Conservation (phyloP, 2,797 vertebrate genomes). For the Pipistrellus kuhlii region DNA sequence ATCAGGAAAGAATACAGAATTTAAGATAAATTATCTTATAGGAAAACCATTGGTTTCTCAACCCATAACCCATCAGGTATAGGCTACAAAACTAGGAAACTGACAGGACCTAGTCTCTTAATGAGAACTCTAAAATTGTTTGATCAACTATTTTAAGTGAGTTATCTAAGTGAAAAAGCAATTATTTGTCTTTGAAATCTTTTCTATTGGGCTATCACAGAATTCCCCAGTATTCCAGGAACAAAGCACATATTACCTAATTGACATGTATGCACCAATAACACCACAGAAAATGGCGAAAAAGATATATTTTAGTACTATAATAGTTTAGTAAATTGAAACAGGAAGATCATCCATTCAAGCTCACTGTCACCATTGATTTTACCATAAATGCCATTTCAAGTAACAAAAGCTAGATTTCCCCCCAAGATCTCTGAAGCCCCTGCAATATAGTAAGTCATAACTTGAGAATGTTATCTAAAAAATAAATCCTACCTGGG, state of each 20-base stretch:
- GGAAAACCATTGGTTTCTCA: neutral
- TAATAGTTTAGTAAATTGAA: neutral
- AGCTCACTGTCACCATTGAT: neutral
- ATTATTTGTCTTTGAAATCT: neutral
- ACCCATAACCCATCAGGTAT: neutral
- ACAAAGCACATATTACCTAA: neutral
- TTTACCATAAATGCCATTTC: neutral
- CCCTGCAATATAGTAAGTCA: neutral
- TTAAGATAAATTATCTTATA: neutral
- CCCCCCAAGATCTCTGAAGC: neutral
- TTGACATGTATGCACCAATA: neutral
- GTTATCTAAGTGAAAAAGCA: neutral
- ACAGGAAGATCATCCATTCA: neutral
- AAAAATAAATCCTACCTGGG: constrained; percentile 77
- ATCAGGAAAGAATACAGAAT: neutral
- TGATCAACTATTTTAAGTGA: neutral
- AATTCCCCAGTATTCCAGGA: neutral
- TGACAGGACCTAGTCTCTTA: neutral
- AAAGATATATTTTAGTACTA: neutral
- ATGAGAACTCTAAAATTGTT: neutral
- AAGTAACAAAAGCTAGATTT: neutral
- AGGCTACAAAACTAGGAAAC: neutral
- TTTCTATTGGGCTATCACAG: neutral
- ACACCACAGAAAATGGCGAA: neutral
- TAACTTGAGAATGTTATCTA: neutral